phyloP scores from a whole-genome alignment of 2,888 invertebrate genomes.

The Thymelicus acteon region DNA sequence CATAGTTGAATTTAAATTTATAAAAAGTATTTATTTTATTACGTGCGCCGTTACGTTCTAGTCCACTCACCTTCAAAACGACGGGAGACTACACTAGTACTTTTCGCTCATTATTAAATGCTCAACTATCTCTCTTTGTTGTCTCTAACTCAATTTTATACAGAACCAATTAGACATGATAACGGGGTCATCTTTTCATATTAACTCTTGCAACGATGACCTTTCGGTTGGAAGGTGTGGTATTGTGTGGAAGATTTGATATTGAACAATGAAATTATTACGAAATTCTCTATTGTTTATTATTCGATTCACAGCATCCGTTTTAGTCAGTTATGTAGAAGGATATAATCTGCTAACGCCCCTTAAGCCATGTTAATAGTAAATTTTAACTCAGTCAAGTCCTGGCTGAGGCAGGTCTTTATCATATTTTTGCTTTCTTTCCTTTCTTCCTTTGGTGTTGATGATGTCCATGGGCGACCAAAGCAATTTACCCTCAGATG shows the following conservation, averaged over 20 bases:
- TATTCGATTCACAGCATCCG: background rate
- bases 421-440: too few relatives aligned
- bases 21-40: background rate
- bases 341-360: background rate
- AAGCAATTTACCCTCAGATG: too few relatives aligned
- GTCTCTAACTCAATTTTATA: conserved; percentile 40
- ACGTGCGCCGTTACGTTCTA: conserved; percentile 43
- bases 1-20: too few relatives aligned
- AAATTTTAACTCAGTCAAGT: too few relatives aligned
- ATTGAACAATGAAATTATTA: conserved; percentile 5
- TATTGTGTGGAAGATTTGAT: conserved; percentile 14
- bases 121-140: conserved; percentile 42
- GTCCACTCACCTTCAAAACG: conserved; percentile 37
- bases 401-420: too few relatives aligned
- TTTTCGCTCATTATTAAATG: conserved; percentile 47
- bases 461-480: too few relatives aligned
- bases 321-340: background rate
- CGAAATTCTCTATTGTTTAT: background rate
- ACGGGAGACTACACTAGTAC: conserved; percentile 44
- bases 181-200: conserved; percentile 25
- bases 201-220: conserved; percentile 16
- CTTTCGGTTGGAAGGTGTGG: conserved; percentile 18
- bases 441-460: too few relatives aligned
- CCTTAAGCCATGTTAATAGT: background rate
- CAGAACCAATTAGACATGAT: conserved; percentile 40